Base-by-base conservation (phyloP, 1,140 invertebrate genomes). In the Ectropis grisescens region DNA sequence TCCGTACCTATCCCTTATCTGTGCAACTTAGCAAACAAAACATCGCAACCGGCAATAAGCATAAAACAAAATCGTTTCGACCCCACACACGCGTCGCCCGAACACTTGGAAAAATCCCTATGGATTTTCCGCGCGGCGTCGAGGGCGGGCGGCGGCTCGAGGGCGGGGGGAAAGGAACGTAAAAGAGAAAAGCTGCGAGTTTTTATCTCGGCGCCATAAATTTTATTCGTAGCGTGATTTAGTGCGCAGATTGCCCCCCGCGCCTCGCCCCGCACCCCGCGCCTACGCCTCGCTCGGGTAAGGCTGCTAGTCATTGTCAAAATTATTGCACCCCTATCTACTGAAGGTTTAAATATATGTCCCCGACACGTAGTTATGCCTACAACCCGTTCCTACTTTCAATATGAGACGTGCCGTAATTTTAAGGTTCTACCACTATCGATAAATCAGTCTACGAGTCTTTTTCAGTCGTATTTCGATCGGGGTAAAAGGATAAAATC, bases 201-300 rank as follows among this genome's bases (percentile, higher is more conserved):
- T 83, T 83, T 83, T 83, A 83, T 83, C 82, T 83, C 78, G 80
- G 74, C 72, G 71, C 82, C 82, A 83, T 83, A 83, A 83, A 83
- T 83, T 83, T 83, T 83, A 83, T 83, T 83, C 82, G 82, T 80
- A 82, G 79, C 82, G 80, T 83, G 82, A 83, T 83, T 83, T 83
- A 83, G 78, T 81, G 82, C 80, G 67, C 70, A 83, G 82, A 83
- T 83, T 82, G 76, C 72, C 70, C 61, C 69, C 58, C 68, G 54
- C 57, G 33, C 57, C 39, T 47, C 61, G 38, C 54, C 29, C 57
- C n/a, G n/a, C n/a, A 39, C 65, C 70, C 70, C 70, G 70, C 67
- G 76, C 74, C 72, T 78, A 72, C 72, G 64, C 71, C 71, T 66
- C 75, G 60, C 68, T 62, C 58, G 58, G 65, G 68, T 66, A 71